Base-by-base conservation (phyloP, 2,888 invertebrate genomes). In the Pherbina coryleti region DNA sequence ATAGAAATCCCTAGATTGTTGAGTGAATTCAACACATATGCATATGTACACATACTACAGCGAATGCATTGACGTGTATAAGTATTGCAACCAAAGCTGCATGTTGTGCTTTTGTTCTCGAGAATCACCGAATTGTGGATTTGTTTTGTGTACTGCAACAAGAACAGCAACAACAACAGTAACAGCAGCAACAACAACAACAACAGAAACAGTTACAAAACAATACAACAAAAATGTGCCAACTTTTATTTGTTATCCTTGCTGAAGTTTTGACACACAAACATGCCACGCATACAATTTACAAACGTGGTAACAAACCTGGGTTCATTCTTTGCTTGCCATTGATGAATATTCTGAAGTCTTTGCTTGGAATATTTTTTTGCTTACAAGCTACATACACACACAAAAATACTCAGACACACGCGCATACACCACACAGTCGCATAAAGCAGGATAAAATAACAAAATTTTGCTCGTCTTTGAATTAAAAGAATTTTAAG, bases 221-320 rank as follows among this genome's bases (percentile, higher is more conserved):
- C 28, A 60, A 60, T 60, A 25, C 25, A 60, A 60, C 60, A 28
- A 55, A 55, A 60, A 28, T 60, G 22, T 60, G 60, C 28, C 14
- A 60, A 60, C 60, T 25, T 60, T 60, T 60, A 60, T 60, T 60
- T 60, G 60, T 25, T 60, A 25, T 60, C 28, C 25, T 25, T 25
- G 3, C 60, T 22, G 28, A 60, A 60, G 60, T 60, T 60, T 60
- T 14, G 60, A 60, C 60, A 28, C 28, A 60, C 60, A 28, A 55
- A 55, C 55, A 55, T 22, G 22, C 55, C 19, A 22, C 55, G 55
- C 19, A 55, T 22, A 19, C 55, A 55, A 60, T 28, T 44, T 44
- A 3, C 44, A 14, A 44, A 7, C 44, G 11, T 44, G 11, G 44
- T 14, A 11, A 44, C 44, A 44, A 44, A 44, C 2, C 11, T 14